phyloP scores from a whole-genome alignment of 2,797 vertebrate species.

The Pseudochirops corinnae region DNA sequence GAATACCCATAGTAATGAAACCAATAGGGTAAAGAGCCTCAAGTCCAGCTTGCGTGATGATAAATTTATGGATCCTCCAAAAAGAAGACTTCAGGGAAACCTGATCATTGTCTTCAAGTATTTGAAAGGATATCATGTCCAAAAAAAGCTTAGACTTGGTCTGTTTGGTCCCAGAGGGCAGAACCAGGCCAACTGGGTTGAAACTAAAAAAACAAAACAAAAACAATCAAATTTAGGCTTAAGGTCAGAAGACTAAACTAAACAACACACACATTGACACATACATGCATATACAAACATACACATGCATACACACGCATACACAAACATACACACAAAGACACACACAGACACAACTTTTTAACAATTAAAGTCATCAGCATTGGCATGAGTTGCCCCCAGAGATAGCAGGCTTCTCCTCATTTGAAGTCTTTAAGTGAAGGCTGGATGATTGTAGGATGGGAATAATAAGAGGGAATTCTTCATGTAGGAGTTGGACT shows the following conservation, averaged over 20 bases:
- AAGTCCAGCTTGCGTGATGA: not conserved
- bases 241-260: not conserved
- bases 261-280: too few species aligned
- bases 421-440: not conserved
- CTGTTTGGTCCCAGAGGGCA: not conserved
- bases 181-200: not conserved
- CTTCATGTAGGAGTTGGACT: not conserved
- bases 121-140: not conserved
- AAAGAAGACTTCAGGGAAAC: not conserved
- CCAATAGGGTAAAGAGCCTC: not conserved
- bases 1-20: not conserved
- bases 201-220: not conserved
- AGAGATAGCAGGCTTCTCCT: not conserved
- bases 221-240: not conserved
- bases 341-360: not conserved
- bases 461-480: not conserved
- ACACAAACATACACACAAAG: too few species aligned
- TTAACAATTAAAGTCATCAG: not conserved
- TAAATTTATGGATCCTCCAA: not conserved
- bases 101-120: not conserved
- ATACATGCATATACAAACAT: accelerated
- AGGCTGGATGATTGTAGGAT: not conserved
- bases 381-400: not conserved
- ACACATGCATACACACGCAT: too few species aligned
- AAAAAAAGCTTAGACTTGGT: not conserved